Percentiles rank a stretch among this genome's conserved stretches.
Evolutionary conservation across 2,888 invertebrate species (phyloP).

Genomic region (Pristionchus arcanus): DNA sequence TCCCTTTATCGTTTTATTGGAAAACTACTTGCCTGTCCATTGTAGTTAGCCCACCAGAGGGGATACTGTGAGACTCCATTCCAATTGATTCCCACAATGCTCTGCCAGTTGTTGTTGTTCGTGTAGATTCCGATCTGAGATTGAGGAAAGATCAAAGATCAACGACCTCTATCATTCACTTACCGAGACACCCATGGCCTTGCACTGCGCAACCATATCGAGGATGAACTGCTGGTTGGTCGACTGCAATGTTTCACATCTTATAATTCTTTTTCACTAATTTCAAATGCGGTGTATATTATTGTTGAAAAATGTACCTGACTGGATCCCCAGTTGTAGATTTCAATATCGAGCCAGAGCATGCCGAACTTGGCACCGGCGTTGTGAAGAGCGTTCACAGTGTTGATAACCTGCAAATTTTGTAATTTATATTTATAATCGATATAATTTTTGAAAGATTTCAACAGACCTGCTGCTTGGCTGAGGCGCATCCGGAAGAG

Average conservation of each 20-base stretch:
- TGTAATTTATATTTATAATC: not conserved
- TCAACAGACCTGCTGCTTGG: constrained; percentile 55
- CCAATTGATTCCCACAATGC: constrained; percentile 63
- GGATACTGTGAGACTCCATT: constrained; percentile 59
- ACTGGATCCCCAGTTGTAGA: constrained; percentile 52
- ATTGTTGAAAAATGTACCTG: not conserved
- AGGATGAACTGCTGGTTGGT: constrained; percentile 62
- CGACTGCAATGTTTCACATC: not conserved
- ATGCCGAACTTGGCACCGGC: constrained; percentile 61
- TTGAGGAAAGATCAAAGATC: not conserved
- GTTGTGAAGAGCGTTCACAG: constrained; percentile 54
- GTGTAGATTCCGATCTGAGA: constrained; percentile 59
- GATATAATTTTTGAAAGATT: not conserved
- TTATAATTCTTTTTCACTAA: not conserved
- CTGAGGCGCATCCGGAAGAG: constrained; percentile 57
- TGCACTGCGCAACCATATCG: constrained; percentile 58
- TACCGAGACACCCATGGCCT: constrained; percentile 26
- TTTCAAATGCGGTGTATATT: not conserved
- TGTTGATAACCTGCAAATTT: constrained; percentile 45
- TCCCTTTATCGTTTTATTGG: too few relatives aligned
- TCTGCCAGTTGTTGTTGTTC: constrained; percentile 63
- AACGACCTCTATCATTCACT: not conserved
- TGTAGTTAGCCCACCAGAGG: constrained; percentile 67
- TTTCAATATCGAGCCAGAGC: constrained; percentile 65
- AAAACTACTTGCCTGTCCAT: constrained; percentile 42